Evolutionary conservation across 2,113 vertebrate genomes (phyloP).

Genomic region (Tinamus guttatus): DNA sequence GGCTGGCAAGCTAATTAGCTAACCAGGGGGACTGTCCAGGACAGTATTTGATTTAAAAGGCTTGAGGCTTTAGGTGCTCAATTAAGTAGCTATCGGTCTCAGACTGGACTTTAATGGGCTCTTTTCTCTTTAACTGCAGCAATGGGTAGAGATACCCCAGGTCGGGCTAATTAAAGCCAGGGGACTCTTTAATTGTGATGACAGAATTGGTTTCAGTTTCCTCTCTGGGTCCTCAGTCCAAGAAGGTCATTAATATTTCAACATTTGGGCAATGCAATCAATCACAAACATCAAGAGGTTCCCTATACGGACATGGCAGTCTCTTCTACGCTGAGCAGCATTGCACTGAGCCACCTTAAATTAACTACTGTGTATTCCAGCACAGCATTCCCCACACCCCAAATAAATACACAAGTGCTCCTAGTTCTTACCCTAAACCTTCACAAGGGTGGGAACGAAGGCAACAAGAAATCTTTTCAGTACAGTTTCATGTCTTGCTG

Average conservation of each 20-base stretch:
- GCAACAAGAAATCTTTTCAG: slow-evolving; percentile 3
- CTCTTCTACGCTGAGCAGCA: slow-evolving; percentile 45
- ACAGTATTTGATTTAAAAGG: slow-evolving; percentile 97
- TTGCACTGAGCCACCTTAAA: slow-evolving; percentile 62
- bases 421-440: not conserved
- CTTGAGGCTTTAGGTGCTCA: slow-evolving; percentile 95
- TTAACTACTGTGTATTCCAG: slow-evolving; percentile 22
- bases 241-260: slow-evolving; percentile 87
- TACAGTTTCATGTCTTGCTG: not conserved
- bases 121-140: slow-evolving; percentile 91
- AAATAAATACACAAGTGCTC: not conserved
- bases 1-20: slow-evolving; percentile 91
- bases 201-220: slow-evolving; percentile 94
- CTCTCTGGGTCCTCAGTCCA: slow-evolving; percentile 82
- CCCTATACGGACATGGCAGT: slow-evolving; percentile 74
- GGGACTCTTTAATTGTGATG: slow-evolving; percentile 97
- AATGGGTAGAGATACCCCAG: slow-evolving; percentile 87
- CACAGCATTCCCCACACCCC: not conserved
- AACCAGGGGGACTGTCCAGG: slow-evolving; percentile 88
- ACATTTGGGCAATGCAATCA: slow-evolving; percentile 88
- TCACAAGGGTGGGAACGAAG: not conserved
- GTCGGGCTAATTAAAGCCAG: slow-evolving; percentile 97
- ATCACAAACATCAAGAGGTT: slow-evolving; percentile 86
- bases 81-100: slow-evolving; percentile 97
- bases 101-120: slow-evolving; percentile 95